Conservation (phyloP, 2,113 vertebrate genomes). For the Cryptoleucopteryx plumbea region DNA sequence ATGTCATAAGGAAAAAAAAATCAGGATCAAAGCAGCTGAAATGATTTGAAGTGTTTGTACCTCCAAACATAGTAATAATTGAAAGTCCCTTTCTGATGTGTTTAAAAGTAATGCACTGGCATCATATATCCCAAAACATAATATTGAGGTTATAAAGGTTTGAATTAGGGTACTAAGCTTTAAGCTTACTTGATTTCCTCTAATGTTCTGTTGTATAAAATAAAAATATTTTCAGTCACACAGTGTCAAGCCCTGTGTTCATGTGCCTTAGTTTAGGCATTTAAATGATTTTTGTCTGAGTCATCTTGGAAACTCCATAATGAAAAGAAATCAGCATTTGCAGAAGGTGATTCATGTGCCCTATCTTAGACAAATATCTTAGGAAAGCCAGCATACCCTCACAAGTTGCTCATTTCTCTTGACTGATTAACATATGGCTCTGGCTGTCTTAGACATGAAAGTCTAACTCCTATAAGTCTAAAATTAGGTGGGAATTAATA, state of each 20-base stretch:
- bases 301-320: neutral
- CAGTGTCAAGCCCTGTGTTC: neutral
- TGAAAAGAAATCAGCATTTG: neutral
- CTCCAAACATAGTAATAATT: neutral
- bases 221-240: neutral
- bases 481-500: neutral
- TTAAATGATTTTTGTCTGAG: neutral
- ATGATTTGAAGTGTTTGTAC: neutral
- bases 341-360: neutral
- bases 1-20: neutral
- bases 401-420: neutral
- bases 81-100: neutral
- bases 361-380: neutral
- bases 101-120: neutral
- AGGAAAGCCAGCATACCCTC: neutral
- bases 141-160: neutral
- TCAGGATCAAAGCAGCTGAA: neutral
- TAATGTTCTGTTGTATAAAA: neutral
- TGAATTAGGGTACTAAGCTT: neutral
- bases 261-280: neutral
- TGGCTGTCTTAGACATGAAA: neutral
- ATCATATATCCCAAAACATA: neutral
- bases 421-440: neutral
- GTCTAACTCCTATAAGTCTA: neutral
- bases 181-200: neutral